These are phyloP conservation scores for Anguilla rostrata DNA, from an alignment of 2,113 vertebrate genomes.

Conservation along the genomic window DNA sequence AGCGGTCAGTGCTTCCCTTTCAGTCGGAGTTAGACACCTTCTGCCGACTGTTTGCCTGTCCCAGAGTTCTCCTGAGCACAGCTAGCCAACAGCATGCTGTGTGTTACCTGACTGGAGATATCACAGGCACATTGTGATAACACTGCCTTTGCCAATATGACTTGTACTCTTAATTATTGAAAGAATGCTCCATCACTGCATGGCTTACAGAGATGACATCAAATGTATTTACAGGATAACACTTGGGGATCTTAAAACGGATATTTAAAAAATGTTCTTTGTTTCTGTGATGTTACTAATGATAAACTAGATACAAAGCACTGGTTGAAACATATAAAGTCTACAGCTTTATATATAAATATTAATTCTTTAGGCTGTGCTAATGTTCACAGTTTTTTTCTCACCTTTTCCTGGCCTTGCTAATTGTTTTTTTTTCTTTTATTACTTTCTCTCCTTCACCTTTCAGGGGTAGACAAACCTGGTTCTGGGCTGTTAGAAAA, in stretches of 20 bases:
- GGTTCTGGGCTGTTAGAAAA: too few species aligned
- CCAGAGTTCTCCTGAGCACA: neutral
- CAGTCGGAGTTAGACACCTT: neutral
- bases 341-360: too few species aligned
- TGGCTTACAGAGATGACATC: neutral
- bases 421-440: too few species aligned
- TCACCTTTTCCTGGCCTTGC: too few species aligned
- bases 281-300: neutral
- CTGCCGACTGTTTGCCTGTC: neutral
- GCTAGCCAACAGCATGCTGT: neutral
- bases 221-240: neutral
- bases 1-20: neutral
- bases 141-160: neutral
- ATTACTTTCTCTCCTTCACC: too few species aligned
- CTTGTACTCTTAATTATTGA: neutral
- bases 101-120: neutral
- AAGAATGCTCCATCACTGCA: neutral
- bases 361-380: too few species aligned
- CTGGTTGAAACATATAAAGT: neutral
- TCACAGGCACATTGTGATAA: neutral
- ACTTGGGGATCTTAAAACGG: too few species aligned
- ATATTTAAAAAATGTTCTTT: neutral
- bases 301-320: neutral
- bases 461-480: too few species aligned
- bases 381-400: too few species aligned